Percentiles rank a stretch among this genome's conserved stretches.
Conservation (phyloP, 2,797 vertebrate genomes). For the Setipinna tenuifilis region DNA sequence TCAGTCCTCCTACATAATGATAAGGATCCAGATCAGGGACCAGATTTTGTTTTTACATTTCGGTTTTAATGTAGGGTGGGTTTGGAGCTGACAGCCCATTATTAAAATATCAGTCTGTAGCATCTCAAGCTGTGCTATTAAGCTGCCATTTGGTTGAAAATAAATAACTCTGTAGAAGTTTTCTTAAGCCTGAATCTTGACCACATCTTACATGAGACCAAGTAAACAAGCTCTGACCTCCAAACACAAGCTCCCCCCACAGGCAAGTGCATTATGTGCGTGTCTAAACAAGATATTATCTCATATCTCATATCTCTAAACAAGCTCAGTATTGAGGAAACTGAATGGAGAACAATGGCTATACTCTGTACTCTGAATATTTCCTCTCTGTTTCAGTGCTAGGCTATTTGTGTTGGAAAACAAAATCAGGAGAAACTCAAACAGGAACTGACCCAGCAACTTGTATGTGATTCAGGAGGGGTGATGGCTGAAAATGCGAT, state of each 20-base stretch:
- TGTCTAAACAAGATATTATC: slow-evolving; percentile 43
- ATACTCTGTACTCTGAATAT: slow-evolving; percentile 9
- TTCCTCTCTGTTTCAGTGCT: slow-evolving; percentile 25
- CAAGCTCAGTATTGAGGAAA: slow-evolving; percentile 29
- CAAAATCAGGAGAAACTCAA: neutral
- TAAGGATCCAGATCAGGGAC: too few species aligned
- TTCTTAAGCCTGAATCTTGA: neutral
- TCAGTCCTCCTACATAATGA: too few species aligned
- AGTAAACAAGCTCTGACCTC: neutral
- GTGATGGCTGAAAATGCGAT: too few species aligned
- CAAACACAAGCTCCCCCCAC: neutral
- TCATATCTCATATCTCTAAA: slow-evolving; percentile 39
- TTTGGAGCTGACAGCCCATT: too few species aligned
- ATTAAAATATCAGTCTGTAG: neutral
- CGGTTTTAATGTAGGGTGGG: too few species aligned
- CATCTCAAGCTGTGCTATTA: too few species aligned
- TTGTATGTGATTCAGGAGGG: neutral
- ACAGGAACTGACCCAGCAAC: neutral
- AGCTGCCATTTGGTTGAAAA: too few species aligned
- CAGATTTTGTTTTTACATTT: too few species aligned
- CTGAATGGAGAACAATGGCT: slow-evolving; percentile 38
- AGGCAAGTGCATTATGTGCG: neutral
- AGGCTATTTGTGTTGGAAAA: too few species aligned
- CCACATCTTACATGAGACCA: neutral
- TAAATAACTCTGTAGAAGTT: neutral